Percentiles rank a stretch among this genome's conserved stretches.
These are phyloP conservation scores for Hydra vulgaris DNA, from an alignment of 30 jellyfish, hydroid and myxozoan species.

Conservation along the genomic window DNA sequence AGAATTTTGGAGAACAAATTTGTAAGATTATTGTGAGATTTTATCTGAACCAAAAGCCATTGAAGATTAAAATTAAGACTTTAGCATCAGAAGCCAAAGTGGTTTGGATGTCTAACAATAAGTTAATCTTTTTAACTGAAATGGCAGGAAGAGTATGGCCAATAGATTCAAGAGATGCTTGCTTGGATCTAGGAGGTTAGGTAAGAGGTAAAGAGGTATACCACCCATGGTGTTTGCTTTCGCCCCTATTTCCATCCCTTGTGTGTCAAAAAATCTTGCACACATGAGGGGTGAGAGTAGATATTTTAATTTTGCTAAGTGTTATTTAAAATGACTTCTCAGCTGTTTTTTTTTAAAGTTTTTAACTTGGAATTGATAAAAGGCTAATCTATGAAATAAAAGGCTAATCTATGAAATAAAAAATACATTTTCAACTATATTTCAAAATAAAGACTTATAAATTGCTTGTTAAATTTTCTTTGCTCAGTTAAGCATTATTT, in stretches of 20 bases:
- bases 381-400: background rate
- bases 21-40: no score
- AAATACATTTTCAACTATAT: background rate
- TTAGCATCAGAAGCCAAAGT: no score
- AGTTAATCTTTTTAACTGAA: no score
- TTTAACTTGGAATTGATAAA: background rate
- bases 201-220: background rate
- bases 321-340: background rate
- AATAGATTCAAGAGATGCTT: no score
- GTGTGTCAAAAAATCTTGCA: background rate
- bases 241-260: background rate
- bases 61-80: no score
- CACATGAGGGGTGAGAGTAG: background rate
- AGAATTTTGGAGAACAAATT: no score
- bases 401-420: background rate
- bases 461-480: background rate
- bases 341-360: background rate
- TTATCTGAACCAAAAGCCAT: no score
- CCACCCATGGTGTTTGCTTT: background rate
- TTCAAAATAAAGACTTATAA: background rate
- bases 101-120: no score
- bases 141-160: no score
- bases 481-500: background rate
- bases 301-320: background rate
- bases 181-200: no score